These are phyloP conservation scores for Sitophilus oryzae DNA, from an alignment of 1,140 invertebrate genomes.

Conservation along the genomic window DNA sequence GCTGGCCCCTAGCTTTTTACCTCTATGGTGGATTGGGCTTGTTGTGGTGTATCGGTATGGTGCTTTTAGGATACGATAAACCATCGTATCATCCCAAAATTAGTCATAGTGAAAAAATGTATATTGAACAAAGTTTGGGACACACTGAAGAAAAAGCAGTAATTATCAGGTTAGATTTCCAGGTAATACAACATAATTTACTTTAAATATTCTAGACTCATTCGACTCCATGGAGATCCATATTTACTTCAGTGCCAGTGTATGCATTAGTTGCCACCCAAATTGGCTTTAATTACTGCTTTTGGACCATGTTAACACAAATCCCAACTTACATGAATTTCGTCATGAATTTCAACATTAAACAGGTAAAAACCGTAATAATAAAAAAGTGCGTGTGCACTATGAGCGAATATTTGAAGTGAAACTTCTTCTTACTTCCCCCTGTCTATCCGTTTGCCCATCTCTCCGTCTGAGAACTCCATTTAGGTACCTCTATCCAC, in stretches of 20 bases:
- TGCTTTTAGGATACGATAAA: constrained; percentile 56
- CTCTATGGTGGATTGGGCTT: constrained; percentile 59
- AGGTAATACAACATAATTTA: too few relatives aligned
- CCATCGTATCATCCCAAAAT: constrained; percentile 58
- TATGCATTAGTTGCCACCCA: constrained; percentile 78
- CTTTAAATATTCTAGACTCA: constrained; percentile 11
- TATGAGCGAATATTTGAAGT: too few relatives aligned
- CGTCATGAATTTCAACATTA: constrained; percentile 43
- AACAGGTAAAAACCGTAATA: constrained; percentile 57
- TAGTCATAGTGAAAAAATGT: constrained; percentile 52
- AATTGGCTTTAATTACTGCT: constrained; percentile 86
- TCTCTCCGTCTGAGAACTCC: too few relatives aligned
- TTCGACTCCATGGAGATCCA: constrained; percentile 66
- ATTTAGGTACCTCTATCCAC: too few relatives aligned
- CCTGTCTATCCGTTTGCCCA: too few relatives aligned
- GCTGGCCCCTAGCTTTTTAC: constrained; percentile 78
- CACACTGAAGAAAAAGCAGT: constrained; percentile 4
- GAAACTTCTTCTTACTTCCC: too few relatives aligned
- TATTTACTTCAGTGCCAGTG: constrained; percentile 71
- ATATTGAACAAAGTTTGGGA: constrained; percentile 29
- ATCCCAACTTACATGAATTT: constrained; percentile 85
- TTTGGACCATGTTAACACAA: constrained; percentile 85
- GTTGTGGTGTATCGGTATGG: constrained; percentile 56
- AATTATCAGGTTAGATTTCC: not conserved
- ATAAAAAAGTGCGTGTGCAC: constrained; percentile 61